phyloP scores from a whole-genome alignment of 1,140 invertebrate species.

The Campoletis sonorensis region DNA sequence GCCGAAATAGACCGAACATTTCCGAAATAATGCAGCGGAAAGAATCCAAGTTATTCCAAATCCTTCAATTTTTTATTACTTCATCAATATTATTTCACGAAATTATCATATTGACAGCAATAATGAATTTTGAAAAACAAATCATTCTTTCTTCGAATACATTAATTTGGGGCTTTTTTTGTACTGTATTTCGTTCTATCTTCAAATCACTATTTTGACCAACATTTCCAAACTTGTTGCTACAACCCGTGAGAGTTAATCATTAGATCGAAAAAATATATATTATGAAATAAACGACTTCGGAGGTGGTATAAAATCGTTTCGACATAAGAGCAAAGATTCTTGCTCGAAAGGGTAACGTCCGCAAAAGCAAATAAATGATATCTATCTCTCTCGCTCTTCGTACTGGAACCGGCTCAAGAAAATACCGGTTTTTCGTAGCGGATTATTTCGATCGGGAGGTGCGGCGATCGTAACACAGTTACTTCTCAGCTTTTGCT shows the following conservation, averaged over 20 bases:
- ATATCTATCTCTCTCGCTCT: not conserved
- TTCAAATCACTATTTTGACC: too few relatives aligned
- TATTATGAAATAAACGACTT: too few relatives aligned
- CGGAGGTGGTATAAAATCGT: not conserved
- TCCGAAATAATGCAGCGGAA: not conserved
- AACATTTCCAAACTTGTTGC: too few relatives aligned
- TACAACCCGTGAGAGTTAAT: too few relatives aligned
- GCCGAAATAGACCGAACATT: not conserved
- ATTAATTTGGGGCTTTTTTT: too few relatives aligned
- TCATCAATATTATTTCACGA: too few relatives aligned
- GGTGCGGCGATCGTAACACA: constrained; percentile 24
- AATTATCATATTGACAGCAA: too few relatives aligned
- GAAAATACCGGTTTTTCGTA: constrained; percentile 36
- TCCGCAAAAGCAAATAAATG: constrained; percentile 11
- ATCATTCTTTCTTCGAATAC: too few relatives aligned
- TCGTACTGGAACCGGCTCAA: constrained; percentile 11
- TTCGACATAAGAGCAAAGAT: not conserved
- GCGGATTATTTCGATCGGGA: constrained; percentile 1
- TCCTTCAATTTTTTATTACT: not conserved
- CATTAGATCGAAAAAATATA: too few relatives aligned
- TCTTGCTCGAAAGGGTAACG: not conserved
- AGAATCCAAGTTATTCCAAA: not conserved
- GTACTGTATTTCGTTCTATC: too few relatives aligned
- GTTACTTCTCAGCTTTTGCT: constrained; percentile 32
- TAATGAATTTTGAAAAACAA: too few relatives aligned